phyloP scores from a whole-genome alignment of 2,113 vertebrate species.

The Holacanthus passer region DNA sequence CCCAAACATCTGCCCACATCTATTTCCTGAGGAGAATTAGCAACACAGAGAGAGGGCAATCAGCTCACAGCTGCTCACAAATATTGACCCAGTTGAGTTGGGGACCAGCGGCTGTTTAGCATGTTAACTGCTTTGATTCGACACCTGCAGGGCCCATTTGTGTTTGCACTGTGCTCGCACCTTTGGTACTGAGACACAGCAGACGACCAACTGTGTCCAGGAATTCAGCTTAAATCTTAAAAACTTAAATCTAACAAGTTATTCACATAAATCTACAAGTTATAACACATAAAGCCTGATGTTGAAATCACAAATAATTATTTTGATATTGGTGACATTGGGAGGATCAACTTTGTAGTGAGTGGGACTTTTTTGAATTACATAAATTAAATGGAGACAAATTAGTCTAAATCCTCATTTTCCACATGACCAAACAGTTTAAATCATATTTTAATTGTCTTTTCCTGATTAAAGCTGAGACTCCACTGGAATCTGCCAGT shows the following conservation, averaged over 20 bases:
- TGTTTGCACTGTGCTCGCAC: conserved; percentile 67
- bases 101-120: conserved; percentile 61
- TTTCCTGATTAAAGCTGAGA: neutral
- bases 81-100: conserved; percentile 74
- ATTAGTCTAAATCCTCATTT: neutral
- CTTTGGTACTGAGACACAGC: conserved; percentile 38
- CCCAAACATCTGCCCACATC: conserved; percentile 90
- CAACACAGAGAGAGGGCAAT: conserved; percentile 87
- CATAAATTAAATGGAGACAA: neutral
- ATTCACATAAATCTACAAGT: too few species aligned
- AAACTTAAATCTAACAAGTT: neutral
- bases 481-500: conserved; percentile 7
- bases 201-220: conserved; percentile 34
- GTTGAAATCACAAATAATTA: neutral
- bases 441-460: neutral
- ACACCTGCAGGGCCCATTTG: conserved; percentile 82
- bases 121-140: conserved; percentile 77
- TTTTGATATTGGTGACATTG: neutral
- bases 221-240: neutral
- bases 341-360: neutral
- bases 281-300: neutral
- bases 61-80: conserved; percentile 77
- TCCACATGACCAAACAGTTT: neutral
- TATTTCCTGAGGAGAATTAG: conserved; percentile 91
- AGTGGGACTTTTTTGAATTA: neutral